phyloP scores from a whole-genome alignment of 2,113 vertebrate genomes.

The Lamprologus ornatipinnis region DNA sequence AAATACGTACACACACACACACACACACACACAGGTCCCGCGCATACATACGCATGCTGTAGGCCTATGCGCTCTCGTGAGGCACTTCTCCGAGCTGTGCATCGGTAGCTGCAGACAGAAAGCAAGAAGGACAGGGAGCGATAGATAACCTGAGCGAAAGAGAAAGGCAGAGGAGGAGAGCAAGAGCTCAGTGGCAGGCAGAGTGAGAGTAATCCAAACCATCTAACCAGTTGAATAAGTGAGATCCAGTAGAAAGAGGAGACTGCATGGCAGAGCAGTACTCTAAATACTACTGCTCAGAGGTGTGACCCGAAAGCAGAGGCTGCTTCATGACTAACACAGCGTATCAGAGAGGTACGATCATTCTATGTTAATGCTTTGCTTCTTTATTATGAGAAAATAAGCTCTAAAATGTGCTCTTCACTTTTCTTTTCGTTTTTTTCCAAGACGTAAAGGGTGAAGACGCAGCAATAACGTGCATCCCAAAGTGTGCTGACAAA shows the following conservation, averaged over 20 bases:
- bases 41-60: constrained; percentile 8
- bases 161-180: constrained; percentile 15
- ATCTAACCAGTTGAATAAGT: constrained; percentile 24
- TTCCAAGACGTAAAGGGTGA: neutral
- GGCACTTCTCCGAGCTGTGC: constrained; percentile 66
- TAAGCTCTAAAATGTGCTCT: neutral
- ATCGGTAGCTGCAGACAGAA: constrained; percentile 51
- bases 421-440: neutral
- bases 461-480: neutral
- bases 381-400: neutral
- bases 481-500: neutral
- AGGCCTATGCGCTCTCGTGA: constrained; percentile 75
- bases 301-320: neutral
- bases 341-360: neutral
- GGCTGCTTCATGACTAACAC: neutral
- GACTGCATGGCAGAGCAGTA: neutral
- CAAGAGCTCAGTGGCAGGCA: constrained; percentile 8
- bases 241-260: constrained; percentile 11
- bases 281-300: neutral
- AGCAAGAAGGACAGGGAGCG: constrained; percentile 21
- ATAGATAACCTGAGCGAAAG: constrained; percentile 37
- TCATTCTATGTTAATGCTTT: neutral
- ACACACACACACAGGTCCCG: neutral
- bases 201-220: constrained; percentile 11
- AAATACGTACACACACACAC: neutral